These are phyloP conservation scores for Zosterops hypoxanthus DNA, from an alignment of 2,113 vertebrate genomes.

Conservation along the genomic window DNA sequence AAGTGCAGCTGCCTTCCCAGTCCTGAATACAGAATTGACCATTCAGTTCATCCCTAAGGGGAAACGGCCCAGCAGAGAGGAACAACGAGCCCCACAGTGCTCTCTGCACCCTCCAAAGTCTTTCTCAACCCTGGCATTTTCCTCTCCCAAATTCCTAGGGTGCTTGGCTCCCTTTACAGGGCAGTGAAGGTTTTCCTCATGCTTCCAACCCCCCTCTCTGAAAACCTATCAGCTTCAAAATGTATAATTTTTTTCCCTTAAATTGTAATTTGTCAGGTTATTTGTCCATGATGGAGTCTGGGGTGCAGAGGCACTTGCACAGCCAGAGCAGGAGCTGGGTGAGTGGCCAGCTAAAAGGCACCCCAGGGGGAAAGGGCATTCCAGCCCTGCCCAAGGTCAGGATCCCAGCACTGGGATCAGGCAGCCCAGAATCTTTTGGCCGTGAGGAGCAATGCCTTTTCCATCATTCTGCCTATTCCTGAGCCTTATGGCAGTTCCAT, in stretches of 20 bases:
- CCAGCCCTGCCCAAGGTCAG: not conserved
- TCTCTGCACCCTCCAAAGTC: not conserved
- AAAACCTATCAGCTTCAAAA: not conserved
- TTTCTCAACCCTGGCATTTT: not conserved
- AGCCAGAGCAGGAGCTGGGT: not conserved
- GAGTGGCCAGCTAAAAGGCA: not conserved
- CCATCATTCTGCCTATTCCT: not conserved
- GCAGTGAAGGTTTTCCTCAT: not conserved
- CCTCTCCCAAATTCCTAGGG: not conserved
- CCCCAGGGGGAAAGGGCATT: not conserved
- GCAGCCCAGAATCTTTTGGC: not conserved
- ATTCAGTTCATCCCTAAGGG: constrained; percentile 41
- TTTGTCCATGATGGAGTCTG: not conserved
- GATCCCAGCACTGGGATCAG: not conserved
- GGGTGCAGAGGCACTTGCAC: not conserved
- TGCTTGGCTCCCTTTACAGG: not conserved
- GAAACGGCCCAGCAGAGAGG: constrained; percentile 35
- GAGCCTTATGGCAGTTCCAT: not conserved
- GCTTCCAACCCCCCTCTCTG: not conserved
- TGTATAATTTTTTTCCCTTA: not conserved
- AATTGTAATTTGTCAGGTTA: not conserved
- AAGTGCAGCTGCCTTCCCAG: constrained; percentile 62
- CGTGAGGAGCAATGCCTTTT: not conserved
- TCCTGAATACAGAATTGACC: constrained; percentile 58
- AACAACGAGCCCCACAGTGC: constrained; percentile 34